Evolutionary conservation across 2,888 invertebrate species (phyloP).

Genomic region (Abrostola tripartita): DNA sequence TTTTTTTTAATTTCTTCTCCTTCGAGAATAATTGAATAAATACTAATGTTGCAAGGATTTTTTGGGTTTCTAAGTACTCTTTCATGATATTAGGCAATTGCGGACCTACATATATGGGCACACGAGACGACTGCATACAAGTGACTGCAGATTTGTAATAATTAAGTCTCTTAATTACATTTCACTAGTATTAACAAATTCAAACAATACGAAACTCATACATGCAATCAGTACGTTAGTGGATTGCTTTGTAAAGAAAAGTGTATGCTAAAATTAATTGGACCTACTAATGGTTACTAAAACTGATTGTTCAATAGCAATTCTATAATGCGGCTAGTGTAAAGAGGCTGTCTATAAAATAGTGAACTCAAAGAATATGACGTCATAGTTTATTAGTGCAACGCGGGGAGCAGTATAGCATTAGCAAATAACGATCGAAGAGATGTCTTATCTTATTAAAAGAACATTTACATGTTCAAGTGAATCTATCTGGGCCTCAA

Average conservation of each 20-base stretch:
- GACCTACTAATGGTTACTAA: constrained; percentile 40
- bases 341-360: not conserved
- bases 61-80: too few species aligned
- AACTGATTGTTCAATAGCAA: constrained; percentile 8
- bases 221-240: constrained; percentile 57
- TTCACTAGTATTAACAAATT: constrained; percentile 1
- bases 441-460: too few species aligned
- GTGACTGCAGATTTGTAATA: too few species aligned
- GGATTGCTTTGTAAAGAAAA: constrained; percentile 39
- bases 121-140: too few species aligned
- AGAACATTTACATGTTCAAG: too few species aligned
- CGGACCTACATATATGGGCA: too few species aligned
- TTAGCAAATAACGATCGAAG: too few species aligned
- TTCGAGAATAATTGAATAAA: too few species aligned
- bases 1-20: too few species aligned
- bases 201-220: constrained; percentile 38
- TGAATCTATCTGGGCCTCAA: too few species aligned
- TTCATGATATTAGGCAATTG: too few species aligned
- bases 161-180: constrained; percentile 20
- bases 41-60: too few species aligned
- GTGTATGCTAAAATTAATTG: constrained; percentile 44
- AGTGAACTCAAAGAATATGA: not conserved
- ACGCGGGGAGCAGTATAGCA: not conserved
- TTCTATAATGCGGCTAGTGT: constrained; percentile 21
- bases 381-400: not conserved